A percentile compares a stretch with the other conserved stretches of the same genome.
These are phyloP conservation scores for Coremacera marginata DNA, from an alignment of 2,888 invertebrate genomes.

Conservation along the genomic window DNA sequence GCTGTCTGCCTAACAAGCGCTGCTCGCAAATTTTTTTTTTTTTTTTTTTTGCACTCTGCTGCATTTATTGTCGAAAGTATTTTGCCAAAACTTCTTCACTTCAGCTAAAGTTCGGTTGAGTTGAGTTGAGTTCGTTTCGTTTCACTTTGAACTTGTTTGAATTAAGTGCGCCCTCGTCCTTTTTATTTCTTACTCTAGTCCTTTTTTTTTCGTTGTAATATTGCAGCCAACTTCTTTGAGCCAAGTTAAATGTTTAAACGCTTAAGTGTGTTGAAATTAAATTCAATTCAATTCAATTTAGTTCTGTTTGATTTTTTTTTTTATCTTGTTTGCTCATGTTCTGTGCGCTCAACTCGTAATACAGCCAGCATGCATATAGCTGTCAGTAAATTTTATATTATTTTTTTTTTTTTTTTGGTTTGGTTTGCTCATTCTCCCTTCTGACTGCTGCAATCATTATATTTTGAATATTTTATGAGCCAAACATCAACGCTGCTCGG, in stretches of 20 bases:
- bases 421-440: not conserved
- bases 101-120: conserved; percentile 1
- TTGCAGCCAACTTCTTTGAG: not conserved
- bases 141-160: conserved; percentile 17
- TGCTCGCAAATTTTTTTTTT: not conserved
- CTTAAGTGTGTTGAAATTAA: conserved; percentile 28
- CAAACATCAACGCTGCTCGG: conserved; percentile 21
- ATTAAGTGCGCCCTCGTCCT: not conserved
- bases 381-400: not conserved
- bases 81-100: conserved; percentile 14
- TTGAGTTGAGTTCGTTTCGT: conserved; percentile 11
- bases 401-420: not conserved
- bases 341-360: not conserved
- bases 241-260: conserved; percentile 19
- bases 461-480: conserved; percentile 33
- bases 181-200: not conserved
- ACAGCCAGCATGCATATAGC: not conserved
- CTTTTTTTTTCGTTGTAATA: not conserved
- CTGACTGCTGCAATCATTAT: conserved; percentile 15
- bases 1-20: conserved; percentile 12
- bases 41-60: not conserved
- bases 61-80: conserved; percentile 24
- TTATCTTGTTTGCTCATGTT: not conserved
- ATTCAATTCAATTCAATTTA: conserved; percentile 29
- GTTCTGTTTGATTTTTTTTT: not conserved